Evolutionary conservation across 2,888 invertebrate genomes (phyloP).

Genomic region (Ctenicera cuprea): DNA sequence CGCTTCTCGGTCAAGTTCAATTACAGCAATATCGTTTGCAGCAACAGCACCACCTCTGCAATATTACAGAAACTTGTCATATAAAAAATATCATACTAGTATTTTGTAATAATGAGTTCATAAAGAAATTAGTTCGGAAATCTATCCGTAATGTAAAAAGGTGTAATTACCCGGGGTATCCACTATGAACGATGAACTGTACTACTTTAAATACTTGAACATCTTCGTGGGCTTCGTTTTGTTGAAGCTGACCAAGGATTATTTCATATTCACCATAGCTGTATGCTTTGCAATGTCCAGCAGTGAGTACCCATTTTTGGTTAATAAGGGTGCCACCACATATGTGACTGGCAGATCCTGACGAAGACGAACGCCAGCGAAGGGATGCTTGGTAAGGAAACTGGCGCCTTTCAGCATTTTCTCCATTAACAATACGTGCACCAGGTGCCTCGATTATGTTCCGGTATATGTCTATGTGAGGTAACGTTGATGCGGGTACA

Average conservation of each 20-base stretch:
- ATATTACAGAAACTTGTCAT: too few relatives aligned
- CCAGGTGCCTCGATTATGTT: background rate
- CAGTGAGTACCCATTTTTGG: background rate
- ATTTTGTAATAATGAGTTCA: background rate
- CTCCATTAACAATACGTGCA: constrained; percentile 5
- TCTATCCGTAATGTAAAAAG: background rate
- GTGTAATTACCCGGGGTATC: constrained; percentile 9
- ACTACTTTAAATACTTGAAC: constrained; percentile 7
- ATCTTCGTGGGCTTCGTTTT: constrained; percentile 13
- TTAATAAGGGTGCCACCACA: constrained; percentile 28
- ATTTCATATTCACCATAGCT: background rate
- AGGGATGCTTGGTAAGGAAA: constrained; percentile 33
- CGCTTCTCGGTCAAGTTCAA: background rate
- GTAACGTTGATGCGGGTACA: background rate
- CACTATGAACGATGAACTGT: constrained; percentile 3
- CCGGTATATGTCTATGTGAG: constrained; percentile 1
- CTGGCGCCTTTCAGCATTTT: constrained; percentile 4
- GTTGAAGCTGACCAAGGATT: constrained; percentile 13
- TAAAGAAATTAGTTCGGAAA: background rate
- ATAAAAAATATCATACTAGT: background rate
- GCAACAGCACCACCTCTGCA: background rate
- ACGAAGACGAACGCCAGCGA: background rate
- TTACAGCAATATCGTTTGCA: constrained; percentile 29
- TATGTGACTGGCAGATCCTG: background rate
- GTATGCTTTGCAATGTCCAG: constrained; percentile 3